Evolutionary conservation across 2,797 vertebrate genomes (phyloP).

Genomic region (Eulemur coronatus): DNA sequence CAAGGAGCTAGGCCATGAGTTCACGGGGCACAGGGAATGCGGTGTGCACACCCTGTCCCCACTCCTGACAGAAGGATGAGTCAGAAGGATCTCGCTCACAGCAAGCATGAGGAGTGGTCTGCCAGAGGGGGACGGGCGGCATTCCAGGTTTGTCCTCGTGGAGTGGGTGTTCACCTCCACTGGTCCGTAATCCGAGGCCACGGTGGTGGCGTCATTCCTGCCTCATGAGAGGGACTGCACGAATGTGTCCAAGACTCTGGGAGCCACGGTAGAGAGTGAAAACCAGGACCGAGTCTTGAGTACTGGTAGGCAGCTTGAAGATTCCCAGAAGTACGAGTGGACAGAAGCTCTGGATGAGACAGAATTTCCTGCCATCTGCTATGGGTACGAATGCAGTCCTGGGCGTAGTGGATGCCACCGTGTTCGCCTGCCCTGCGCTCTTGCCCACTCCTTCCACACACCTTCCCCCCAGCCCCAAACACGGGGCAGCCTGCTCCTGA

Average conservation of each 20-base stretch:
- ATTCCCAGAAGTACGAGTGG: not conserved
- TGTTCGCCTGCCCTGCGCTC: not conserved
- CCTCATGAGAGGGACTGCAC: not conserved
- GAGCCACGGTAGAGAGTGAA: not conserved
- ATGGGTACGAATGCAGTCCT: not conserved
- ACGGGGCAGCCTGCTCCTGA: not conserved
- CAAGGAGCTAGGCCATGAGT: not conserved
- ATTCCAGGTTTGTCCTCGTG: not conserved
- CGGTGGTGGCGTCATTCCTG: too few relatives aligned
- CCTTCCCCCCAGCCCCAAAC: not conserved
- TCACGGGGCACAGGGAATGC: not conserved
- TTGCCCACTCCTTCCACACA: not conserved
- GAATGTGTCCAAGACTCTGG: not conserved
- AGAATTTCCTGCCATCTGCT: not conserved
- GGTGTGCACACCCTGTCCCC: not conserved
- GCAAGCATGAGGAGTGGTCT: not conserved
- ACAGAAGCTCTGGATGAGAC: not conserved
- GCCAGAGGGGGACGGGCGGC: not conserved
- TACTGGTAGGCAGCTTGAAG: not conserved
- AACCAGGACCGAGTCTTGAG: not conserved
- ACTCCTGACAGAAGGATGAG: not conserved
- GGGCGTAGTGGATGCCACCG: accelerated
- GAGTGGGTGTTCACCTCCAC: not conserved
- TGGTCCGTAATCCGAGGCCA: not conserved
- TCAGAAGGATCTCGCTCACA: not conserved